A percentile compares a stretch with the other conserved stretches of the same genome.
Evolutionary conservation across 2,888 invertebrate species (phyloP).

Genomic region (Nomada ferruginata): DNA sequence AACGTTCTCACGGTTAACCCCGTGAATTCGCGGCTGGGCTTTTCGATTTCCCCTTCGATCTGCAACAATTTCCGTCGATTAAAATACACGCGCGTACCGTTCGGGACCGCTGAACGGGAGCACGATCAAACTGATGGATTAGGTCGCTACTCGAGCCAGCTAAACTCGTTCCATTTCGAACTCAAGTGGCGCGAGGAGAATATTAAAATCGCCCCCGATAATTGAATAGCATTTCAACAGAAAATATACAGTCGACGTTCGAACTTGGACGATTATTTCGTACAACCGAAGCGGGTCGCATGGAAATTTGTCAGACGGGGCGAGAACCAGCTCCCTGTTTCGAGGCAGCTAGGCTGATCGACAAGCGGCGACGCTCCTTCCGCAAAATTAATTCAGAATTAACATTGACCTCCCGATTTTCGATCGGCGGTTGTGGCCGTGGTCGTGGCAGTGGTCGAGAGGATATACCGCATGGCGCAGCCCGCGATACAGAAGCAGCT

Average conservation of each 20-base stretch:
- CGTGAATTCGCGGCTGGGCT: constrained; percentile 13
- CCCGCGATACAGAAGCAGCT: constrained; percentile 18
- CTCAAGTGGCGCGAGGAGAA: not conserved
- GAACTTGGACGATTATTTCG: not conserved
- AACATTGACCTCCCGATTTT: constrained; percentile 65
- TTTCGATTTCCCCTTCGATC: constrained; percentile 53
- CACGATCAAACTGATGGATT: constrained; percentile 34
- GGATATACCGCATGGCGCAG: constrained; percentile 25
- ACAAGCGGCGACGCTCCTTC: constrained; percentile 9
- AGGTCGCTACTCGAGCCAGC: constrained; percentile 5
- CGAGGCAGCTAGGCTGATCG: not conserved
- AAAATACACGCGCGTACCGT: constrained; percentile 50
- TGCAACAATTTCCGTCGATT: constrained; percentile 58
- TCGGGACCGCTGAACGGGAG: constrained; percentile 2
- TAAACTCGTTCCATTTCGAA: constrained; percentile 10
- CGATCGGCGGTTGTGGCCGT: constrained; percentile 50
- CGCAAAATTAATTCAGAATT: constrained; percentile 58
- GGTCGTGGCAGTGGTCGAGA: constrained; percentile 34
- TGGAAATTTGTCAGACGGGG: no score
- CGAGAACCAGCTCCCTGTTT: not conserved
- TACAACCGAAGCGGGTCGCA: not conserved
- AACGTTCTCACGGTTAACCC: constrained; percentile 19
- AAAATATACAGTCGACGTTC: not conserved
- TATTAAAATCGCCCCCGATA: constrained; percentile 33
- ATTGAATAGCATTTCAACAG: constrained; percentile 1